A percentile compares a stretch with the other conserved stretches of the same genome.
Evolutionary conservation across 2,797 vertebrate genomes (phyloP).

Genomic region (Garrulus glandarius): DNA sequence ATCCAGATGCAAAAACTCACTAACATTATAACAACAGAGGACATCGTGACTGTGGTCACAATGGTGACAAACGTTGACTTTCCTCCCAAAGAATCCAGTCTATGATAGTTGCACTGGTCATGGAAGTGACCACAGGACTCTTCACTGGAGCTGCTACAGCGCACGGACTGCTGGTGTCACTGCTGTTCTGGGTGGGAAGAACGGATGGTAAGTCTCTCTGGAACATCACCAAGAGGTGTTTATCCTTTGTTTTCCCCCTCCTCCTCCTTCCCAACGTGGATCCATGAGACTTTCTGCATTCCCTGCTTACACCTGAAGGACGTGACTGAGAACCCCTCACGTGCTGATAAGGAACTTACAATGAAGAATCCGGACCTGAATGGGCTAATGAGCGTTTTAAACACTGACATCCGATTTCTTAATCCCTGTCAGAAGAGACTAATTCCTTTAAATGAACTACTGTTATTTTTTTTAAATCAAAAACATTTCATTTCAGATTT

Average conservation of each 20-base stretch:
- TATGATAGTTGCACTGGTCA: conserved; percentile 85
- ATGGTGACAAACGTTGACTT: conserved; percentile 99
- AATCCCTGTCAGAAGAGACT: conserved; percentile 78
- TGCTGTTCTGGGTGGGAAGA: conserved; percentile 9
- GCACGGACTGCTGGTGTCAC: conserved; percentile 46
- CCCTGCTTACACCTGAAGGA: conserved; percentile 67
- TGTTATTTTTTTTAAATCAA: conserved; percentile 83
- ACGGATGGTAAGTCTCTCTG: conserved; percentile 55
- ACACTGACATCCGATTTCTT: conserved; percentile 79
- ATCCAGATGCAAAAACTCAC: conserved; percentile 95
- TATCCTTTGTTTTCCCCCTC: neutral
- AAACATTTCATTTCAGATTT: conserved; percentile 90
- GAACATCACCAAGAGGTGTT: conserved; percentile 32
- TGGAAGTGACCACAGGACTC: conserved; percentile 69
- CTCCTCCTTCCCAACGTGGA: conserved; percentile 15
- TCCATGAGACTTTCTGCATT: conserved; percentile 66
- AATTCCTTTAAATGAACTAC: conserved; percentile 84
- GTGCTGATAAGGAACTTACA: conserved; percentile 47
- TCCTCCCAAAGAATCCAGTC: conserved; percentile 97
- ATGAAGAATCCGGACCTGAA: conserved; percentile 68
- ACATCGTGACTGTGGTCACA: conserved; percentile 96
- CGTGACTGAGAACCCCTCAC: conserved; percentile 5
- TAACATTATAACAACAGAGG: conserved; percentile 90
- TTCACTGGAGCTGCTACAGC: conserved; percentile 78
- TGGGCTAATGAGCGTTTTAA: conserved; percentile 64